Evolutionary conservation across 2,888 invertebrate genomes (phyloP), one percentile per base, ranked within the genome.

Genomic region (Xestia xanthographa): DNA sequence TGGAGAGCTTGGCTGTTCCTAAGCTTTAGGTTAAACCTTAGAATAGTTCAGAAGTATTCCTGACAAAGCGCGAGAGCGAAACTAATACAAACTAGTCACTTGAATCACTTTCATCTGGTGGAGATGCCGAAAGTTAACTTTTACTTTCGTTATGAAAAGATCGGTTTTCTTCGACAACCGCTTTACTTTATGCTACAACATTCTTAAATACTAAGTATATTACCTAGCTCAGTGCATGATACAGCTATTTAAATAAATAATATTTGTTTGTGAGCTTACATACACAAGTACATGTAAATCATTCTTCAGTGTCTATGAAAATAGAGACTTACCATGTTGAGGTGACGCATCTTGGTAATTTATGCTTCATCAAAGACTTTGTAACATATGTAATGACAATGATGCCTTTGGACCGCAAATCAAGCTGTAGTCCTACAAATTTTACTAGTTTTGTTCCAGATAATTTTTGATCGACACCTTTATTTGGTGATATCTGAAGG

Each of bases 51-150:
- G 80, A 81, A 82, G 84, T 87, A 86, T 82, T 85, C 77, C 88
- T 88, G 87, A 89, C 89, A 88, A 89, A 90, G 90, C 90, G 86
- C 90, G 94, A 95, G 94, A 95, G 95, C 95, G 95, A 93, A 95
- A 93, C 95, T 93, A 95, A 95, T 92, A 93, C 92, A 90, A 91
- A 90, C 93, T 90, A 92, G 93, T 90, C 90, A 91, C 90, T 91
- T 89, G 92, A 83, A 94, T 95, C 94, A 95, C 96, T 95, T 96
- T 96, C 96, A 94, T 95, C 93, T 91, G 91, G 91, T 89, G 87
- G 92, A 92, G 93, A 94, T 92, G 92, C 95, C 94, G 95, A 95
- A 95, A 95, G 95, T 92, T 83, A 92, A 95, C 96, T 96, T 95
- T 96, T 96, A 96, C 96, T 96, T 95, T 95, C 95, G 84, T 85